Evolutionary conservation across 2,113 vertebrate species (phyloP).

Genomic region (Planiliza haematocheilus): DNA sequence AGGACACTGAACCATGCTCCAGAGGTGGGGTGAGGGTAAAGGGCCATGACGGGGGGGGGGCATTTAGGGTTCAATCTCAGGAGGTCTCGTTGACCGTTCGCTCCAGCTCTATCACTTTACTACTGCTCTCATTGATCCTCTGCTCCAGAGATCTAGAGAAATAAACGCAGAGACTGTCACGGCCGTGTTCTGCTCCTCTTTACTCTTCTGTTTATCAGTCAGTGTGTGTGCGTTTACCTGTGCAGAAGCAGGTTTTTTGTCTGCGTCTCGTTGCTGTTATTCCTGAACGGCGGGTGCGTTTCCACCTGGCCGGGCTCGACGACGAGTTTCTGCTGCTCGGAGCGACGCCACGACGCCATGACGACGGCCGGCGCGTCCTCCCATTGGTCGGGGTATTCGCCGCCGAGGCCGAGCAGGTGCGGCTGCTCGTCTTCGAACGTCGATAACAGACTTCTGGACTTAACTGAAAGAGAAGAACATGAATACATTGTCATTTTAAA

Average conservation of each 20-base stretch:
- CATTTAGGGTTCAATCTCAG: slow-evolving; percentile 46
- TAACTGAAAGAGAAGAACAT: slow-evolving; percentile 80
- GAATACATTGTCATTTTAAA: background rate
- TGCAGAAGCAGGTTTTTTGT: slow-evolving; percentile 87
- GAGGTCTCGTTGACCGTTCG: slow-evolving; percentile 78
- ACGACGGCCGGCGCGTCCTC: slow-evolving; percentile 83
- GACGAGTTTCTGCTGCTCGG: slow-evolving; percentile 77
- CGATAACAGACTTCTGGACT: slow-evolving; percentile 92
- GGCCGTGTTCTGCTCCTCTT: background rate
- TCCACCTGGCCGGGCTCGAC: slow-evolving; percentile 74
- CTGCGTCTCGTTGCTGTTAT: slow-evolving; percentile 86
- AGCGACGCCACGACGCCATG: slow-evolving; percentile 84
- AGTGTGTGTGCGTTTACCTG: slow-evolving; percentile 81
- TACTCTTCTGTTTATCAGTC: background rate
- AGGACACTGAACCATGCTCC: slow-evolving; percentile 72
- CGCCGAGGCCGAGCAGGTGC: slow-evolving; percentile 82
- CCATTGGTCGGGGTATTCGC: slow-evolving; percentile 84
- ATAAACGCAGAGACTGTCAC: background rate
- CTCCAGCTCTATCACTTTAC: slow-evolving; percentile 75
- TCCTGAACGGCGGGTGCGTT: slow-evolving; percentile 82
- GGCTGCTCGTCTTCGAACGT: slow-evolving; percentile 90
- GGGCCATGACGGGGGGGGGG: slow-evolving; percentile 15
- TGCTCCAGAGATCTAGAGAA: slow-evolving; percentile 73
- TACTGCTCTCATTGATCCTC: slow-evolving; percentile 58
- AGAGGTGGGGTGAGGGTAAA: slow-evolving; percentile 39